Evolutionary conservation across 2,888 invertebrate genomes (phyloP), one percentile per base, ranked within the genome.

Genomic region (Calephelis perditalis): DNA sequence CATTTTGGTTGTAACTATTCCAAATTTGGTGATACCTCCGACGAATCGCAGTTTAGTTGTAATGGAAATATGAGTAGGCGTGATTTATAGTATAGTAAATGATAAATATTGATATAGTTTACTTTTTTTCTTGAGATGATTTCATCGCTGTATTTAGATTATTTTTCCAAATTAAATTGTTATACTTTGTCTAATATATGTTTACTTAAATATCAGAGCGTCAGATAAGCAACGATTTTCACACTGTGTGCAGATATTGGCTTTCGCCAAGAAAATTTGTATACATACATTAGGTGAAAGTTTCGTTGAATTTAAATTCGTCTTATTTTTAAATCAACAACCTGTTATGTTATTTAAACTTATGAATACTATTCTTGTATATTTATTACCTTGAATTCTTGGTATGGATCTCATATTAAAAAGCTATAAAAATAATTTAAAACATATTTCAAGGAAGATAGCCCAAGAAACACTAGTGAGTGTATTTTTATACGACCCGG

Each of bases 211-310:
- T 37, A 69, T 73, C n/a, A 44, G 35, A 49, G 71, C 77, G 68
- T 75, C 78, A 79, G 75, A 81, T 82, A 81, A 79, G 80, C 76
- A 74, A 79, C 74, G 81, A 81, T 80, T 78, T 82, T 76, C 76
- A 68, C 69, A 62, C 68, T 67, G 67, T 71, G 71, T 67, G 66
- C 64, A 71, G 65, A 60, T 60, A 61, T 65, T 63, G 63, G 68
- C 73, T 73, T 71, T 72, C 72, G 63, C 67, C 67, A 63, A 61
- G 58, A 67, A 67, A 63, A 67, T 68, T 67, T 67, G 71, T 70
- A 69, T 68, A 63, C 61, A 67, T 65, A 65, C 63, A 63, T 61
- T 59, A 55, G 69, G 72, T 70, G 72, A 72, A 72, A 72, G 72
- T 71, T 62, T 65, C 26, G 56, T 58, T 67, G 15, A 60, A 57